These are phyloP conservation scores for Brevipalpus yothersi DNA, from an alignment of 1,140 invertebrate genomes.

Conservation along the genomic window DNA sequence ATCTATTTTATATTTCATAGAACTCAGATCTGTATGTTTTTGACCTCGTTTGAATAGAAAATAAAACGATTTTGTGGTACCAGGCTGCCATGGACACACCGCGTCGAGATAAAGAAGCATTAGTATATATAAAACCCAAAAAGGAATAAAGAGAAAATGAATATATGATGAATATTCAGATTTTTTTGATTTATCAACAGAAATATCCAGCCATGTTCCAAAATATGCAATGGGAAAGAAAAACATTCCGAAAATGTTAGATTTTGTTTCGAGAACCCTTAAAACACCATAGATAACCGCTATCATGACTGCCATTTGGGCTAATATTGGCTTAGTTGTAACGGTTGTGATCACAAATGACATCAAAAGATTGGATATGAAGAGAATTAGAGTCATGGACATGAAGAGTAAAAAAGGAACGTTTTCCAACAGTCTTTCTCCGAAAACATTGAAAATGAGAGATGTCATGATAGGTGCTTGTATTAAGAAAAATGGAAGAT, in stretches of 20 bases:
- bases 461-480: not conserved
- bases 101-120: constrained; percentile 19
- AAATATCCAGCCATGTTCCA: not conserved
- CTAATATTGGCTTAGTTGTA: not conserved
- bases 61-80: constrained; percentile 13
- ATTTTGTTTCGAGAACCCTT: too few relatives aligned
- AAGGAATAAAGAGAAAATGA: not conserved
- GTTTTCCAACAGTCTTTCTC: not conserved
- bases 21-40: not conserved
- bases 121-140: not conserved
- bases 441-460: too few relatives aligned
- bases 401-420: not conserved
- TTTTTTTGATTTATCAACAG: not conserved
- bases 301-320: too few relatives aligned
- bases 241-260: not conserved
- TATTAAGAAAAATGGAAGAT: not conserved
- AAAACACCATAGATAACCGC: too few relatives aligned
- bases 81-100: constrained; percentile 19
- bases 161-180: not conserved
- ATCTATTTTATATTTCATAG: not conserved
- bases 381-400: not conserved
- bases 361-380: constrained; percentile 1
- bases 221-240: not conserved
- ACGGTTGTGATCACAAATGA: constrained; percentile 2
- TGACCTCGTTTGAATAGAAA: constrained; percentile 20